These are phyloP conservation scores for Cynopterus brachyotis DNA, from an alignment of 2,113 vertebrate genomes.

Conservation along the genomic window DNA sequence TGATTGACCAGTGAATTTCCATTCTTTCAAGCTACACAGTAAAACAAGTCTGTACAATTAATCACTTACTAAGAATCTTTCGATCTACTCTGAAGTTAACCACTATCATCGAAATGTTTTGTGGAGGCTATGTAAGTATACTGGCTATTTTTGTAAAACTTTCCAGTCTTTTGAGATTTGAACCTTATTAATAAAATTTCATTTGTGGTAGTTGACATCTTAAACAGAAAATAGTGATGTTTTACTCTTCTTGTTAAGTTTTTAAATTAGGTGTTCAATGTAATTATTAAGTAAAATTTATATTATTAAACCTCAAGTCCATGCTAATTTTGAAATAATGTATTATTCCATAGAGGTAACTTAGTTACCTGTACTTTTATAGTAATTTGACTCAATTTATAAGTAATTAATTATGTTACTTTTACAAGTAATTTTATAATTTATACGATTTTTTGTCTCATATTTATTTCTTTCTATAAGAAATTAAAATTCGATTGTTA, in stretches of 20 bases:
- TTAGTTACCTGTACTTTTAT: neutral
- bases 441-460: neutral
- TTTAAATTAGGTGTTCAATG: neutral
- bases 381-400: neutral
- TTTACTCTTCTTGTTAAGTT: constrained; percentile 34
- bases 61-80: neutral
- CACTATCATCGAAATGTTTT: constrained; percentile 78
- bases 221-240: neutral
- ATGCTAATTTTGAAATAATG: constrained; percentile 12
- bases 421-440: neutral
- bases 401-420: neutral
- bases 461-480: neutral
- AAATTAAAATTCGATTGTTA: neutral
- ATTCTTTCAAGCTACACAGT: neutral
- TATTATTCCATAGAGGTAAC: neutral
- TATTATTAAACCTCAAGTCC: constrained; percentile 18
- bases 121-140: constrained; percentile 84
- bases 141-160: constrained; percentile 44
- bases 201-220: neutral
- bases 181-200: neutral
- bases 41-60: neutral
- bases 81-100: constrained; percentile 28
- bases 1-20: neutral
- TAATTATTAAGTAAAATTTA: neutral
- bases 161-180: neutral